Percentiles rank a stretch among this genome's conserved stretches.
phyloP scores from a whole-genome alignment of 1,140 invertebrate species.

The Drosophila baimaii region DNA sequence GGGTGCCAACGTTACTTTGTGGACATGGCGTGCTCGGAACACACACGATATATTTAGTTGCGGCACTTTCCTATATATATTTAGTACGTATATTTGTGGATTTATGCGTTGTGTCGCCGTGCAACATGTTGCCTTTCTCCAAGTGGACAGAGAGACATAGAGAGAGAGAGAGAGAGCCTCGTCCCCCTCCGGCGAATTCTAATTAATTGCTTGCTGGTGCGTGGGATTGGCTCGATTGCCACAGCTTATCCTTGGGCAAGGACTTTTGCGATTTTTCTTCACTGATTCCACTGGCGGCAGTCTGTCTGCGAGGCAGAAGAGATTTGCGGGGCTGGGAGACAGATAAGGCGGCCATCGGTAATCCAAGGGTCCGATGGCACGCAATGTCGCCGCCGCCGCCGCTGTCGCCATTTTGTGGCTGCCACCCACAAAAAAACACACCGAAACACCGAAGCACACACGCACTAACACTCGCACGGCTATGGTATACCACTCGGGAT shows the following conservation, averaged over 20 bases:
- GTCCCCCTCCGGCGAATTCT: constrained; percentile 11
- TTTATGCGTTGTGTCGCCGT: constrained; percentile 16
- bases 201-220: constrained; percentile 33
- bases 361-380: constrained; percentile 76
- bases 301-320: constrained; percentile 29
- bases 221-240: constrained; percentile 22
- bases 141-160: background rate
- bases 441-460: background rate
- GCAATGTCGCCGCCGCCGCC: no score
- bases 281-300: constrained; percentile 46
- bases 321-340: constrained; percentile 14
- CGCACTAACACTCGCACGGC: background rate
- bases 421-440: constrained; percentile 28
- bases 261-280: constrained; percentile 38
- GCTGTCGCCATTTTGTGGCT: constrained; percentile 39
- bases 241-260: constrained; percentile 40
- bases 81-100: constrained; percentile 31
- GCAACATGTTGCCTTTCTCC: constrained; percentile 50
- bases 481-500: constrained; percentile 29
- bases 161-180: background rate
- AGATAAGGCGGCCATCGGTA: constrained; percentile 61
- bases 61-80: constrained; percentile 33
- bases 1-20: constrained; percentile 45
- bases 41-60: constrained; percentile 27
- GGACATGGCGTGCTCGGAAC: constrained; percentile 24